Conservation (phyloP, 1,140 invertebrate genomes). For the Papilio xuthus region DNA sequence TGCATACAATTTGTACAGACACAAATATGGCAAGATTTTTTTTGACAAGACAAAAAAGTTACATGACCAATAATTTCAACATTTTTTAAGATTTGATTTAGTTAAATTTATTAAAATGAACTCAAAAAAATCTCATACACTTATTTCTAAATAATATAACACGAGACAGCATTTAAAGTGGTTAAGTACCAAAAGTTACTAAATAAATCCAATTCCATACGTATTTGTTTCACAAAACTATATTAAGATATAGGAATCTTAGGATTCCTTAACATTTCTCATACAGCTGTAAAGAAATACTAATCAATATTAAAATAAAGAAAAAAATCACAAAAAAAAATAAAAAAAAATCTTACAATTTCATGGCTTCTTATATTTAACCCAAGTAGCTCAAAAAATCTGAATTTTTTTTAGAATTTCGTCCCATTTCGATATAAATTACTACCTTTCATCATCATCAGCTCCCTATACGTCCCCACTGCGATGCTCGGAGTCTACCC, state of each 20-base stretch:
- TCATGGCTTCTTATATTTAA: no score
- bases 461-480: no score
- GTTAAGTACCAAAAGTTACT: conserved; percentile 23
- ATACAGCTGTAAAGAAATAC: conserved; percentile 21
- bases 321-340: not conserved
- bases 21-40: conserved; percentile 3
- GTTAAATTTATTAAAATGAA: not conserved
- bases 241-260: no score
- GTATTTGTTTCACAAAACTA: not conserved
- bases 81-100: no score
- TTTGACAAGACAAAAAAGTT: not conserved
- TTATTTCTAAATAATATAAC: not conserved
- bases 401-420: no score
- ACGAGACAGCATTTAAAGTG: not conserved
- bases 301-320: not conserved
- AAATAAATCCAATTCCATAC: not conserved
- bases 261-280: not conserved
- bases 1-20: conserved; percentile 28
- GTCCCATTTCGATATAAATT: no score
- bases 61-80: no score
- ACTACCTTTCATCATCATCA: no score
- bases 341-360: not conserved
- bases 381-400: no score
- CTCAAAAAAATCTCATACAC: not conserved
- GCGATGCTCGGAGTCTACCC: no score